A percentile compares a stretch with the other conserved stretches of the same genome.
phyloP scores from a whole-genome alignment of 2,113 vertebrate genomes.

The Hemiscyllium ocellatum region DNA sequence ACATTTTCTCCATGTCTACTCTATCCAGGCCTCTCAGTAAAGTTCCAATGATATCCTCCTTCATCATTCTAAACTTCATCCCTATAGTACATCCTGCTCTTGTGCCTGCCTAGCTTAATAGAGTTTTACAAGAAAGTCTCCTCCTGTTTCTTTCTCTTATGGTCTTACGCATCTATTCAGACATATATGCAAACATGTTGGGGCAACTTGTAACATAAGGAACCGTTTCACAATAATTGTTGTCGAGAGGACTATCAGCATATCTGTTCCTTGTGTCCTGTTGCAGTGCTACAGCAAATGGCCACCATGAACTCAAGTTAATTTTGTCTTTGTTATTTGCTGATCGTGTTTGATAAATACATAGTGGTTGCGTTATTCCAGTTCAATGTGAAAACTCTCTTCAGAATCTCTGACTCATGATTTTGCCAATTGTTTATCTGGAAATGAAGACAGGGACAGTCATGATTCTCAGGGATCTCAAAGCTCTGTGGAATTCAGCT shows the following conservation, averaged over 20 bases:
- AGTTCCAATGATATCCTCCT: no score
- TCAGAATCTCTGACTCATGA: neutral
- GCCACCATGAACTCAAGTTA: neutral
- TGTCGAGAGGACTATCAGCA: neutral
- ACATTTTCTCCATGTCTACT: no score
- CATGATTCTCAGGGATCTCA: neutral
- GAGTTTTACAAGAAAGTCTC: no score
- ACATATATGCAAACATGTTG: no score
- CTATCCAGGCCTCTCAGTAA: no score
- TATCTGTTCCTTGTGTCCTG: neutral
- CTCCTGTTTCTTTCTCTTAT: no score
- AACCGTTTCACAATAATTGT: no score
- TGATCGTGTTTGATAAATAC: neutral
- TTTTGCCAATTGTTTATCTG: neutral
- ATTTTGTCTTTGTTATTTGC: constrained; percentile 21
- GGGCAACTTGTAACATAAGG: neutral
- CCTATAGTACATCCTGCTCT: no score
- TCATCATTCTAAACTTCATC: no score
- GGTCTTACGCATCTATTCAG: neutral
- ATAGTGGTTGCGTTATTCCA: neutral
- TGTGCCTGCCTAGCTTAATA: no score
- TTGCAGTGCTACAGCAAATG: neutral
- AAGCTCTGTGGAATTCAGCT: neutral
- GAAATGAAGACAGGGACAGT: neutral
- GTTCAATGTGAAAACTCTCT: constrained; percentile 2